These are phyloP conservation scores for Megamerina dolium DNA, from an alignment of 2,888 invertebrate species.

Conservation along the genomic window DNA sequence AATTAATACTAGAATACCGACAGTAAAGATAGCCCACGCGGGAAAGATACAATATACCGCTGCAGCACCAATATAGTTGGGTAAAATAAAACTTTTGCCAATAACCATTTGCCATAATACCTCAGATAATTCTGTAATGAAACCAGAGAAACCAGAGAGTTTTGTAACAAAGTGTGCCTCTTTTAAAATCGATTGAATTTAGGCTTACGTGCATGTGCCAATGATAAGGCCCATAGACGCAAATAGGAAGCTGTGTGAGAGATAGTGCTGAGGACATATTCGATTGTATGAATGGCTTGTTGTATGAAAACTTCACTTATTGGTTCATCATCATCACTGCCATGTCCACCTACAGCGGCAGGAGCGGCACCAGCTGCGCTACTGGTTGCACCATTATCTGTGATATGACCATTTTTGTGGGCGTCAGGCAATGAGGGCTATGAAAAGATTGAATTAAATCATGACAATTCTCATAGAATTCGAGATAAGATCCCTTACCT, in stretches of 20 bases:
- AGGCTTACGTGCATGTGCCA: slow-evolving; percentile 85
- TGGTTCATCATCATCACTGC: slow-evolving; percentile 53
- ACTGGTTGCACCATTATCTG: not conserved
- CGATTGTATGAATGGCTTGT: slow-evolving; percentile 93
- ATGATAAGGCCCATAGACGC: slow-evolving; percentile 90
- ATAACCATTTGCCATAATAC: slow-evolving; percentile 94
- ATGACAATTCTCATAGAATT: too few species aligned
- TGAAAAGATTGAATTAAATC: too few species aligned
- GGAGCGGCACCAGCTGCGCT: slow-evolving; percentile 1
- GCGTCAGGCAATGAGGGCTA: not conserved
- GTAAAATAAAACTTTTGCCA: slow-evolving; percentile 59
- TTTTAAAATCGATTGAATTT: not conserved
- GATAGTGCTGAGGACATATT: slow-evolving; percentile 90
- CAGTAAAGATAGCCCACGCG: slow-evolving; percentile 84
- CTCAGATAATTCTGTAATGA: slow-evolving; percentile 73
- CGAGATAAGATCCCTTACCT: not conserved
- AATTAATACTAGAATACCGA: slow-evolving; percentile 95
- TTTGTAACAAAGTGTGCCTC: not conserved
- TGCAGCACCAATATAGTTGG: slow-evolving; percentile 63
- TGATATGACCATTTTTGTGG: slow-evolving; percentile 9
- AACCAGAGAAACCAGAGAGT: too few species aligned
- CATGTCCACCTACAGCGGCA: slow-evolving; percentile 40
- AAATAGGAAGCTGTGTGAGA: slow-evolving; percentile 96
- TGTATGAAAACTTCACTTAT: slow-evolving; percentile 86
- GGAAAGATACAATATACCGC: slow-evolving; percentile 78